These are phyloP conservation scores for Pristionchus maxplancki DNA, from an alignment of 2,888 invertebrate genomes.

Conservation along the genomic window DNA sequence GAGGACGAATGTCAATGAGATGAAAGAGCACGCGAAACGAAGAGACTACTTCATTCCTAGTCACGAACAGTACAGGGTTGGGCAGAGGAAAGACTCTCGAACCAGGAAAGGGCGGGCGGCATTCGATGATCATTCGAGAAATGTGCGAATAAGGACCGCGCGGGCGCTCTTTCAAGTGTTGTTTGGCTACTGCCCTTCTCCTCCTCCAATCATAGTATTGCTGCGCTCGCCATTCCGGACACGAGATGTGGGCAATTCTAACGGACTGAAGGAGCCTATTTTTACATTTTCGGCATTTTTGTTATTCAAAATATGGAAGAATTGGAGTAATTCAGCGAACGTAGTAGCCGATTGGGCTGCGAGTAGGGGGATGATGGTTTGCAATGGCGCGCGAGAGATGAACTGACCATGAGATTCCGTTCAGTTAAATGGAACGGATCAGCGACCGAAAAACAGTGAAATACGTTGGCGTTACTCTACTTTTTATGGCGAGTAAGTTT, in stretches of 20 bases:
- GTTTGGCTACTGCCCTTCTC: neutral
- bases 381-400: neutral
- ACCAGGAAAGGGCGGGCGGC: neutral
- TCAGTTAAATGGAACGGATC: neutral
- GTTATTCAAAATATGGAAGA: neutral
- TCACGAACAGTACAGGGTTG: neutral
- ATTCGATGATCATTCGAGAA: slow-evolving; percentile 2
- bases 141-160: neutral
- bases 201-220: neutral
- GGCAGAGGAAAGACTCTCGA: neutral
- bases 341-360: too few species aligned
- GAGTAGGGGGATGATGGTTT: neutral
- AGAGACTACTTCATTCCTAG: neutral
- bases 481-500: too few species aligned
- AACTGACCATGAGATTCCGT: neutral
- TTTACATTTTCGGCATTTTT: neutral
- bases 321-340: too few species aligned
- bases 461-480: too few species aligned
- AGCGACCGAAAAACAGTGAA: neutral
- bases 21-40: neutral
- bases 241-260: neutral
- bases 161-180: slow-evolving; percentile 9
- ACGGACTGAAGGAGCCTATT: slow-evolving; percentile 1
- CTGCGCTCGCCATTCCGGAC: neutral
- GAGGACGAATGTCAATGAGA: neutral